These are phyloP conservation scores for Nyleta sp. DNA, from an alignment of 2,888 invertebrate species.

Conservation along the genomic window DNA sequence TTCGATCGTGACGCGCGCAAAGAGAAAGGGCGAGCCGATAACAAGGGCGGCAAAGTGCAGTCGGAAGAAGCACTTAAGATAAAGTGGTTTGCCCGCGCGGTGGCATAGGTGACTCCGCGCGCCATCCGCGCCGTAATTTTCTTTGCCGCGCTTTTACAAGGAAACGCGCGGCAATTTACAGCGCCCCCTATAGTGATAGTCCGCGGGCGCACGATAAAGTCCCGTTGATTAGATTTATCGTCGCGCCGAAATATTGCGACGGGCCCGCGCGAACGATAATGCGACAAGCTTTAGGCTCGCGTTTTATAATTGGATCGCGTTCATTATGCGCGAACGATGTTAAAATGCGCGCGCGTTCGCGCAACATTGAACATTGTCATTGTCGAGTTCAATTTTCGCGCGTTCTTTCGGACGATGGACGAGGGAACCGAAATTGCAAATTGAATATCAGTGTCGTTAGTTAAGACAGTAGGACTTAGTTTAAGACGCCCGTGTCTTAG, in stretches of 20 bases:
- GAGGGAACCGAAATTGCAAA: too few species aligned
- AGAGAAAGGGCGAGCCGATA: slow-evolving; percentile 70
- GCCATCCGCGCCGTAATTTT: slow-evolving; percentile 63
- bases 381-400: too few species aligned
- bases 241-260: slow-evolving; percentile 47
- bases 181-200: slow-evolving; percentile 45
- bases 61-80: slow-evolving; percentile 72
- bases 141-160: slow-evolving; percentile 64
- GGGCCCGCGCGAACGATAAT: slow-evolving; percentile 35
- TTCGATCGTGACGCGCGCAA: slow-evolving; percentile 50
- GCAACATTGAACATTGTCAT: too few species aligned
- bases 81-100: slow-evolving; percentile 69
- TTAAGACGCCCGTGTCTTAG: too few species aligned
- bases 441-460: too few species aligned
- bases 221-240: slow-evolving; percentile 63
- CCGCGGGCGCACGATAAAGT: slow-evolving; percentile 55
- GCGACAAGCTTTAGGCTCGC: slow-evolving; percentile 18
- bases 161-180: slow-evolving; percentile 62
- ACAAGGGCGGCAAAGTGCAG: slow-evolving; percentile 69
- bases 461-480: too few species aligned
- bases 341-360: too few species aligned
- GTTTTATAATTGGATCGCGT: slow-evolving; percentile 22
- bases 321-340: neutral
- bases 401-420: too few species aligned
- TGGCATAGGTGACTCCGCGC: slow-evolving; percentile 55